Percentiles rank a stretch among this genome's conserved stretches.
phyloP scores from a whole-genome alignment of 2,113 vertebrate species.

The Pelodiscus sinensis region DNA sequence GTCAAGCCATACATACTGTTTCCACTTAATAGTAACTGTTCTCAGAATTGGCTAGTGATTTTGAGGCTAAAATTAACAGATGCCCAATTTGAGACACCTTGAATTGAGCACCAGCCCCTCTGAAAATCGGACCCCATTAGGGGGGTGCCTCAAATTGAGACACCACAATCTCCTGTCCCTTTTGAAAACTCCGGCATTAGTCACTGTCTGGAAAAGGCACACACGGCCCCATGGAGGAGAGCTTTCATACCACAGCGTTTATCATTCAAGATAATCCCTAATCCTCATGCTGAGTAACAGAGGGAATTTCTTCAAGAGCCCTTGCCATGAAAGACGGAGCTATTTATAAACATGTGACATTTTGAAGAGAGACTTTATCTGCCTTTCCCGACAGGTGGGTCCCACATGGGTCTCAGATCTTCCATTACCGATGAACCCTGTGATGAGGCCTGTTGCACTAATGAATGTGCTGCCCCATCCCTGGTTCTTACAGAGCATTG shows the following conservation, averaged over 20 bases:
- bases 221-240: neutral
- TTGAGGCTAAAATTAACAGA: neutral
- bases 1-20: neutral
- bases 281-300: neutral
- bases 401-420: conserved; percentile 9
- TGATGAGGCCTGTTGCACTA: neutral
- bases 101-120: neutral
- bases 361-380: neutral
- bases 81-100: neutral
- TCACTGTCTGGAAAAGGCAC: neutral
- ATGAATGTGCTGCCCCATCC: neutral
- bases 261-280: neutral
- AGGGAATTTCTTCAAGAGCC: neutral
- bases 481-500: neutral
- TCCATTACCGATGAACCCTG: neutral
- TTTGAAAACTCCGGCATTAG: neutral
- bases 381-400: conserved; percentile 21
- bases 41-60: neutral
- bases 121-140: neutral
- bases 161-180: fast-evolving
- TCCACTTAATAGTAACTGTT: neutral
- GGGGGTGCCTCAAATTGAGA: neutral
- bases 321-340: neutral
- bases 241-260: neutral
- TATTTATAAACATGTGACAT: neutral